Conservation (phyloP, 2,797 vertebrate genomes). For the Gobionotothen gibberifrons region DNA sequence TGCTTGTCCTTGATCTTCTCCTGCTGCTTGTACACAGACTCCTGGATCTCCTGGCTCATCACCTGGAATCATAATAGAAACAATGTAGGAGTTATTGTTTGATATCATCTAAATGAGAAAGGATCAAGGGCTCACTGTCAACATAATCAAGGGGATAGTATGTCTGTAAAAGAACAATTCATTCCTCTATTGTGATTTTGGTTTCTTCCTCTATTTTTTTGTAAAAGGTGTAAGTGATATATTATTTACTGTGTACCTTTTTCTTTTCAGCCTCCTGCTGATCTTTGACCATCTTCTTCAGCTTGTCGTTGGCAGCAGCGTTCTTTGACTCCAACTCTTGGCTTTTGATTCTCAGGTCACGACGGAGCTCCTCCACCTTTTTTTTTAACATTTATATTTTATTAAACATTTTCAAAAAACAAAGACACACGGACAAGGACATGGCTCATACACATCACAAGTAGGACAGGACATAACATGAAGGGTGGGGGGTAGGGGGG, state of each 20-base stretch:
- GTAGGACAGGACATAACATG: too few species aligned
- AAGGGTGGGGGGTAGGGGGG: too few species aligned
- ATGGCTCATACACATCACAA: too few species aligned
- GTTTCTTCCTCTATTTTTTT: too few species aligned
- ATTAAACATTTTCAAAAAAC: too few species aligned
- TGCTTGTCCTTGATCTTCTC: conserved; percentile 97
- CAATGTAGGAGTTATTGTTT: neutral
- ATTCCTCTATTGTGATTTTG: too few species aligned
- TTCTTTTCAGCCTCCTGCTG: conserved; percentile 99
- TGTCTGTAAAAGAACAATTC: too few species aligned
- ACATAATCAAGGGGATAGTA: too few species aligned
- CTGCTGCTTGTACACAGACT: conserved; percentile 97
- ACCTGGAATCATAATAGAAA: conserved; percentile 84
- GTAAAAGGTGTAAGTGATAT: neutral
- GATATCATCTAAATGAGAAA: neutral
- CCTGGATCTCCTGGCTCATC: conserved; percentile 99
- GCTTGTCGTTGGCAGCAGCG: conserved; percentile 97
- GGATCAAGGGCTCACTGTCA: neutral
- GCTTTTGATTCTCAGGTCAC: conserved; percentile 97
- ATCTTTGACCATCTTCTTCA: conserved; percentile 99
- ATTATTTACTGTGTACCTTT: conserved; percentile 83
- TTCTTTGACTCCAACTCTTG: conserved; percentile 99
- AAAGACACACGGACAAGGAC: too few species aligned
- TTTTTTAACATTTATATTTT: too few species aligned
- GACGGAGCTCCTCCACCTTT: conserved; percentile 97